A percentile compares a stretch with the other conserved stretches of the same genome.
These are phyloP conservation scores for Catocala sponsa DNA, from an alignment of 2,888 invertebrate species.

Conservation along the genomic window DNA sequence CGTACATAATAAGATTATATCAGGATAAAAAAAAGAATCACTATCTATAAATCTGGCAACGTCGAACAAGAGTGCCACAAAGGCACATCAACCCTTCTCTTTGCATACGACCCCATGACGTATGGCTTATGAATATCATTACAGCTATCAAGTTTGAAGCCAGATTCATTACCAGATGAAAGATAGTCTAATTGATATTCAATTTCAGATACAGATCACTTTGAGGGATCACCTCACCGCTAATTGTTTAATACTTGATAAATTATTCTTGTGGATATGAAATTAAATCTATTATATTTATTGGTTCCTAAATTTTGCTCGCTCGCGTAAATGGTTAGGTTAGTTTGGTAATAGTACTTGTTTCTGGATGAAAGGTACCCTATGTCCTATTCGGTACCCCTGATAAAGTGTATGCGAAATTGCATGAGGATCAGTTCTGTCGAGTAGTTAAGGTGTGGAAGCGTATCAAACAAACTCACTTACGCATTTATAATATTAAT, in stretches of 20 bases:
- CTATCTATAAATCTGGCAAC: conserved; percentile 35
- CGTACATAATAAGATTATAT: neutral
- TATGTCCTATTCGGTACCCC: no score
- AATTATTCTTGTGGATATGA: conserved; percentile 25
- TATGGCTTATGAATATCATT: conserved; percentile 76
- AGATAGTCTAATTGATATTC: conserved; percentile 57
- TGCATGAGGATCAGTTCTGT: no score
- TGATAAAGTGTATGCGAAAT: no score
- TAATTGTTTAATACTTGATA: conserved; percentile 41
- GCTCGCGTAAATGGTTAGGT: no score
- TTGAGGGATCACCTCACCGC: conserved; percentile 30
- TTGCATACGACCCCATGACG: conserved; percentile 50
- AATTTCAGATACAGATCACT: conserved; percentile 44
- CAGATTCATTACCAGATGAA: conserved; percentile 56
- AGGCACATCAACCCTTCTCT: conserved; percentile 57
- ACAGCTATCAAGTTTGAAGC: conserved; percentile 65
- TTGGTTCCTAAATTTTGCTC: no score
- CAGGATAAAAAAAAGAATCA: conserved; percentile 6
- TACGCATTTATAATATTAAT: no score
- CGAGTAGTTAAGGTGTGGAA: no score
- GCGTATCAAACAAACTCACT: no score
- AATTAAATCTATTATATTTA: conserved; percentile 7
- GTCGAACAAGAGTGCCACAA: conserved; percentile 49
- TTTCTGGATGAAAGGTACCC: no score
- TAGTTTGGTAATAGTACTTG: no score